Percentiles rank a stretch among this genome's conserved stretches.
phyloP scores from a whole-genome alignment of 2,888 invertebrate genomes.

The Trisateles emortualis region DNA sequence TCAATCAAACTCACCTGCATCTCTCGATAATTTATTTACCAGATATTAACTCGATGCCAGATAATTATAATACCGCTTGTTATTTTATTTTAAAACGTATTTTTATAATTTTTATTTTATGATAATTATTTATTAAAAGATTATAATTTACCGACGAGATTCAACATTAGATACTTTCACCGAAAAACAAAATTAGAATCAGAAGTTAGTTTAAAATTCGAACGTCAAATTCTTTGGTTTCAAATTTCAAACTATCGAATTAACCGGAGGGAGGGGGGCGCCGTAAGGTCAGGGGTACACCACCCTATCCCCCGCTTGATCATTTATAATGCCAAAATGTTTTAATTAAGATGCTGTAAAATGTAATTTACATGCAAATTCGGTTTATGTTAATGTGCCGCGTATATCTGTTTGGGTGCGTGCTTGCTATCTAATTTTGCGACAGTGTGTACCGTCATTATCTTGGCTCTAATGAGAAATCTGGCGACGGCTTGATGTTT shows the following conservation, averaged over 20 bases:
- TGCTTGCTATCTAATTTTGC: conserved; percentile 87
- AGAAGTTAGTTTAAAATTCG: conserved; percentile 37
- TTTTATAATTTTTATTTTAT: too few species aligned
- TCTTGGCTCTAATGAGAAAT: conserved; percentile 87
- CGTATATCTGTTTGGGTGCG: conserved; percentile 87
- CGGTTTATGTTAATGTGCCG: conserved; percentile 88
- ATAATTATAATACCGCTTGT: too few species aligned
- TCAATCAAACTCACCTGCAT: too few species aligned
- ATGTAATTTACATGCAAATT: conserved; percentile 88
- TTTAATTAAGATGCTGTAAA: conserved; percentile 88
- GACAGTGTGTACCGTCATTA: conserved; percentile 87
- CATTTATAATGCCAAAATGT: conserved; percentile 88
- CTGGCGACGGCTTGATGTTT: conserved; percentile 86
- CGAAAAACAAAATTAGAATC: conserved; percentile 2
- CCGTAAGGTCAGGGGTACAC: conserved; percentile 75
- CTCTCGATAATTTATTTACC: too few species aligned
- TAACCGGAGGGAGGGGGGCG: conserved; percentile 62
- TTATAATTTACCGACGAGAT: too few species aligned
- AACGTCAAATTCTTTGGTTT: conserved; percentile 52
- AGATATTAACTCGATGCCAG: too few species aligned
- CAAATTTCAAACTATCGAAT: conserved; percentile 75
- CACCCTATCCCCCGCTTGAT: conserved; percentile 78
- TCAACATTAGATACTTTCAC: too few species aligned
- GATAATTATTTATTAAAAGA: too few species aligned
- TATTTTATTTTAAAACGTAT: too few species aligned